Base-by-base conservation (phyloP, 1,140 invertebrate species). In the Drosophila athabasca region DNA sequence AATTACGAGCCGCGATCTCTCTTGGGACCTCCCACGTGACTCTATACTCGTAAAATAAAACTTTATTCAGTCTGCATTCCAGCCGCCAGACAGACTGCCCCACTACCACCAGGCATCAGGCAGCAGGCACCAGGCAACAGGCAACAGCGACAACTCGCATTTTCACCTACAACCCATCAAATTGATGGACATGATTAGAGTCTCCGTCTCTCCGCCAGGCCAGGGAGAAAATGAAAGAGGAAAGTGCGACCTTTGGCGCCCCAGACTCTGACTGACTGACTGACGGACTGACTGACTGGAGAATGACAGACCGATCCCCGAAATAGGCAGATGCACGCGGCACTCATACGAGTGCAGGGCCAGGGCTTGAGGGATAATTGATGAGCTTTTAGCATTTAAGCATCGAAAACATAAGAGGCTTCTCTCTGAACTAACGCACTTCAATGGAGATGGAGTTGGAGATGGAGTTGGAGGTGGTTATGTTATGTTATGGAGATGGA, bases 161-260 rank as follows among this genome's bases (percentile, higher is more conserved):
- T 69, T 74, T 73, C 78, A 62, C 65, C 77, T 81, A 76, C 65
- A 80, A 76, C 59, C 58, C 79, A 80, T 88, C 83, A 88, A 88
- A 83, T 84, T 88, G 84, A 88, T 88, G 83, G 79, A 89, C 83
- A 89, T 73, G 83, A 88, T 87, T 87, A 73, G 76, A 81, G 74
- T 54, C 68, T 66, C 46, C 41, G 52, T 29, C 26, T 24, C 24
- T 26, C 24, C 24, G 24, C 29, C 8, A 3, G 0, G 11, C 2
- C 31, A 39, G 35, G 11, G 64, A 82, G 51, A 68, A 65, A 80
- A 80, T 62, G 48, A 74, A 77, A 84, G 78, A 77, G 75, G 67
- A 87, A 88, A 87, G 83, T 82, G 84, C 79, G 79, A 88, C 79
- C 84, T 88, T 88, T 87, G 83, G 83, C 83, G 83, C 83, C 83